Evolutionary conservation across 1,140 invertebrate genomes (phyloP).

Genomic region (Propsilocerus akamusi): DNA sequence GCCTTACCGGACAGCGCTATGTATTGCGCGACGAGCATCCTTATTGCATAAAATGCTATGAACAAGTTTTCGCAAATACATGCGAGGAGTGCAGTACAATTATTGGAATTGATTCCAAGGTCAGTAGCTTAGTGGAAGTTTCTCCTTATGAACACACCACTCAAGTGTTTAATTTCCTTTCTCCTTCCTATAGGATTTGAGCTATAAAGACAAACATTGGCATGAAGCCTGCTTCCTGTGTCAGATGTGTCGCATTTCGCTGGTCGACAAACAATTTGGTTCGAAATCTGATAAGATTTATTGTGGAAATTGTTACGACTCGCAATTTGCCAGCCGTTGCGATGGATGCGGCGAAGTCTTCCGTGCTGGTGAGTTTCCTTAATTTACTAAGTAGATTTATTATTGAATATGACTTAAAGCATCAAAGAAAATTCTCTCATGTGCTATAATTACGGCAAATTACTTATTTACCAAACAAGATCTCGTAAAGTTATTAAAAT

Average conservation of each 20-base stretch:
- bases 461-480: too few relatives aligned
- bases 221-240: slow-evolving; percentile 98
- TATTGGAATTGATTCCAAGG: slow-evolving; percentile 99
- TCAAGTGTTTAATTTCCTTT: neutral
- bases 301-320: slow-evolving; percentile 97
- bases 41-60: slow-evolving; percentile 99
- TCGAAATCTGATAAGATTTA: slow-evolving; percentile 96
- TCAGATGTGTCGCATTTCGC: slow-evolving; percentile 88
- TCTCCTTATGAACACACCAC: neutral
- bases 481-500: too few relatives aligned
- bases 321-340: slow-evolving; percentile 95
- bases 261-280: slow-evolving; percentile 99
- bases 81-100: slow-evolving; percentile 97
- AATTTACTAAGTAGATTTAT: too few relatives aligned
- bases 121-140: too few relatives aligned
- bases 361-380: slow-evolving; percentile 75
- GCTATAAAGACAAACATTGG: slow-evolving; percentile 99
- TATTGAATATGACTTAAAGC: too few relatives aligned
- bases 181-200: slow-evolving; percentile 69
- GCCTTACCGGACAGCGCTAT: slow-evolving; percentile 91
- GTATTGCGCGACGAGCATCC: slow-evolving; percentile 96
- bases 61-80: slow-evolving; percentile 93
- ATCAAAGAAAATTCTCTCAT: too few relatives aligned
- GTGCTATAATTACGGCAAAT: too few relatives aligned
- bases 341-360: slow-evolving; percentile 98